phyloP scores from a whole-genome alignment of 2,888 invertebrate species.

The Phlogophora meticulosa region DNA sequence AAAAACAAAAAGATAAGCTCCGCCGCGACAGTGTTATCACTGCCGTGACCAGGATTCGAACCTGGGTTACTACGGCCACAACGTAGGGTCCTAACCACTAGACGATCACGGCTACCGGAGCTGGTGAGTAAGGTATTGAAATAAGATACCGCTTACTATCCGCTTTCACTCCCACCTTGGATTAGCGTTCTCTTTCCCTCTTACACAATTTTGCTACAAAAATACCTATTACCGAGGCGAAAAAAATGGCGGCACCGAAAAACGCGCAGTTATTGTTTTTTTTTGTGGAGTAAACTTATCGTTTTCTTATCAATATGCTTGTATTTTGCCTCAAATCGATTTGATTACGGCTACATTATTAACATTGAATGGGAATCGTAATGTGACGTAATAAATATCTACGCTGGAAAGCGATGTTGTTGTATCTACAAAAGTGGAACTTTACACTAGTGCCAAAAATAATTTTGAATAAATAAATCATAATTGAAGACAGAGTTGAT shows the following conservation, averaged over 20 bases:
- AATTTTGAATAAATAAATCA: too few relatives aligned
- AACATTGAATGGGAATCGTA: constrained; percentile 28
- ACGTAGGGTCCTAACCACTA: constrained; percentile 94
- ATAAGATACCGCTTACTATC: constrained; percentile 21
- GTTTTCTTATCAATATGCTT: constrained; percentile 40
- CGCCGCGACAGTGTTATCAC: constrained; percentile 65
- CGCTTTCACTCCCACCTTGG: constrained; percentile 8
- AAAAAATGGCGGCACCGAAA: constrained; percentile 4
- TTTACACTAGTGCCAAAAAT: too few relatives aligned
- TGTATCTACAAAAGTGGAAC: too few relatives aligned
- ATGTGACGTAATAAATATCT: constrained; percentile 15
- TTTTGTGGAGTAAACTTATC: constrained; percentile 27
- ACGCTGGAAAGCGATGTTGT: too few relatives aligned
- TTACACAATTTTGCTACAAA: constrained; percentile 16
- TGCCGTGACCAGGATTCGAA: constrained; percentile 92
- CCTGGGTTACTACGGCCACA: constrained; percentile 95
- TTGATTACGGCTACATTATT: constrained; percentile 21
- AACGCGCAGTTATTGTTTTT: constrained; percentile 26
- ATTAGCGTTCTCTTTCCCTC: constrained; percentile 28
- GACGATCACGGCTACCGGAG: constrained; percentile 92
- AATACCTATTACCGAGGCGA: constrained; percentile 13
- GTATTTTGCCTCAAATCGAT: constrained; percentile 14
- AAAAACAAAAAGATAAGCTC: constrained; percentile 24
- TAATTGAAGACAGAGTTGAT: too few relatives aligned
- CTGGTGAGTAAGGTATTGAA: constrained; percentile 50